phyloP scores from a whole-genome alignment of 2,113 vertebrate genomes.

The Zosterops borbonicus region DNA sequence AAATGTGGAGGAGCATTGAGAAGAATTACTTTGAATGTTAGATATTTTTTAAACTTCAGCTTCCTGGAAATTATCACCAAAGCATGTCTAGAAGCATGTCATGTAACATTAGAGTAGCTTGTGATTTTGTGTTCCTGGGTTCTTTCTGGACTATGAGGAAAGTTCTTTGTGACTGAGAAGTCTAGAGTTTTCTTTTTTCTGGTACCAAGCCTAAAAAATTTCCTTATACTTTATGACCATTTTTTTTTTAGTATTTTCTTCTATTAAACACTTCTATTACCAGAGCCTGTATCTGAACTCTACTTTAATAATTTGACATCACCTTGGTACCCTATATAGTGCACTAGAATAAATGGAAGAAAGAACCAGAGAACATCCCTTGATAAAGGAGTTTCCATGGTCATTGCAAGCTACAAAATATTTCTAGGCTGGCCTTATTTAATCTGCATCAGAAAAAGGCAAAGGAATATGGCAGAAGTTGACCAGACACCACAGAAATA shows the following conservation, averaged over 20 bases:
- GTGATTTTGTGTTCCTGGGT: background rate
- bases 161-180: background rate
- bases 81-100: background rate
- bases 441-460: background rate
- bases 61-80: background rate
- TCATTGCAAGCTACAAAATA: background rate
- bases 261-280: background rate
- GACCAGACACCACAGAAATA: background rate
- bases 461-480: background rate
- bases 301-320: background rate
- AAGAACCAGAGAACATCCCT: background rate
- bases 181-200: background rate
- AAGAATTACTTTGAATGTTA: background rate
- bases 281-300: background rate
- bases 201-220: background rate
- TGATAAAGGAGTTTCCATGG: background rate
- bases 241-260: background rate
- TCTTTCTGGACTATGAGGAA: background rate
- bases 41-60: background rate
- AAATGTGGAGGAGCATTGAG: background rate
- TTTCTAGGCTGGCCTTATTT: background rate
- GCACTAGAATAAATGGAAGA: background rate
- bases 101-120: background rate
- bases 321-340: fast-evolving
- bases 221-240: background rate